Percentiles rank a stretch among this genome's conserved stretches.
Evolutionary conservation across 2,888 invertebrate species (phyloP).

Genomic region (Standfussiana lucernea): DNA sequence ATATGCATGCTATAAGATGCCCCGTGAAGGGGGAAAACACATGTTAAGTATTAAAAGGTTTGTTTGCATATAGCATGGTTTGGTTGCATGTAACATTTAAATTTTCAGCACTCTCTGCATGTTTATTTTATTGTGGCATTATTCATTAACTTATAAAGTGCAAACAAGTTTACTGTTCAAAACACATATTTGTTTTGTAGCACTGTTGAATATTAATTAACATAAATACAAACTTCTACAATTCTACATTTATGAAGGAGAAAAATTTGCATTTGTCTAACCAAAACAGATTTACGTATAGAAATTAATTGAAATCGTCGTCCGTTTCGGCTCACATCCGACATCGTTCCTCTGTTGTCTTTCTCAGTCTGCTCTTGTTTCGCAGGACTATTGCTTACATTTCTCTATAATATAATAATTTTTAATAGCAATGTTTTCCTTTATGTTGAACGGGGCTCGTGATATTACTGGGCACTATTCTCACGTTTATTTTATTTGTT

Average conservation of each 20-base stretch:
- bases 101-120: too few species aligned
- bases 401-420: slow-evolving; percentile 15
- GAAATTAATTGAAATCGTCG: neutral
- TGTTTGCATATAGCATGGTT: neutral
- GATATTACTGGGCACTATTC: neutral
- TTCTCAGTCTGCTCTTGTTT: neutral
- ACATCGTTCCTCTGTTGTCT: neutral
- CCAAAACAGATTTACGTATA: neutral
- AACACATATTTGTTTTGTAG: too few species aligned
- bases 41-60: too few species aligned
- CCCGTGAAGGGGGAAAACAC: too few species aligned
- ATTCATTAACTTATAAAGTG: too few species aligned
- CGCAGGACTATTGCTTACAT: neutral
- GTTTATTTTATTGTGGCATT: too few species aligned
- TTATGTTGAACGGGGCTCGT: neutral
- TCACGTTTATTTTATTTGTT: neutral
- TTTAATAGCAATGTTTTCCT: slow-evolving; percentile 8
- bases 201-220: neutral
- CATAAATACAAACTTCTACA: too few species aligned
- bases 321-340: neutral
- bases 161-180: too few species aligned
- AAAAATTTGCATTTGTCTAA: neutral
- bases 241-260: neutral
- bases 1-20: too few species aligned
- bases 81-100: too few species aligned